Evolutionary conservation across 2,797 vertebrate species (phyloP).

Genomic region (Melanotaenia parkinsoni): DNA sequence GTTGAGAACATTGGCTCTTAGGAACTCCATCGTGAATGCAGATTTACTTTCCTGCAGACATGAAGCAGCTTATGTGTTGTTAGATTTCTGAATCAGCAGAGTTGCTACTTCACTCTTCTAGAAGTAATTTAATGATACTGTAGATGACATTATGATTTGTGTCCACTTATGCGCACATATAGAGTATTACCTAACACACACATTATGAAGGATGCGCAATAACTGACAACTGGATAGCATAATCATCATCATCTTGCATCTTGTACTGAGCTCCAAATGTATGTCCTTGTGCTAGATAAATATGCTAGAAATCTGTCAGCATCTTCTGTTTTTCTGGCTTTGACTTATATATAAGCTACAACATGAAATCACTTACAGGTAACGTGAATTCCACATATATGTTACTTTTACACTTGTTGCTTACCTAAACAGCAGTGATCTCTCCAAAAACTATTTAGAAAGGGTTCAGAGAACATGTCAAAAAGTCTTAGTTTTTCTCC

Average conservation of each 20-base stretch:
- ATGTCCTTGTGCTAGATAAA: background rate
- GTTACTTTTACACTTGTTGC: background rate
- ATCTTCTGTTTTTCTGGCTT: background rate
- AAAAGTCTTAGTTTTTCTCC: background rate
- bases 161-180: background rate
- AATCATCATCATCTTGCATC: background rate
- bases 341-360: background rate
- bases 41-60: constrained; percentile 42
- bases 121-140: constrained; percentile 14
- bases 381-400: background rate
- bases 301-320: background rate
- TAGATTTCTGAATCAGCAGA: constrained; percentile 36
- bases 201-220: background rate
- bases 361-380: background rate
- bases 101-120: constrained; percentile 1
- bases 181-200: background rate
- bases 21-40: constrained; percentile 64
- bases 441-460: background rate
- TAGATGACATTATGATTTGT: background rate
- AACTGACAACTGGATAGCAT: background rate
- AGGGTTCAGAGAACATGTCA: background rate
- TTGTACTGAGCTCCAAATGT: background rate
- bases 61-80: background rate
- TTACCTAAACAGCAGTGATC: background rate
- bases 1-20: constrained; percentile 61